phyloP scores from a whole-genome alignment of 92 coral and sea anemone genomes.

The Heteractis magnifica region DNA sequence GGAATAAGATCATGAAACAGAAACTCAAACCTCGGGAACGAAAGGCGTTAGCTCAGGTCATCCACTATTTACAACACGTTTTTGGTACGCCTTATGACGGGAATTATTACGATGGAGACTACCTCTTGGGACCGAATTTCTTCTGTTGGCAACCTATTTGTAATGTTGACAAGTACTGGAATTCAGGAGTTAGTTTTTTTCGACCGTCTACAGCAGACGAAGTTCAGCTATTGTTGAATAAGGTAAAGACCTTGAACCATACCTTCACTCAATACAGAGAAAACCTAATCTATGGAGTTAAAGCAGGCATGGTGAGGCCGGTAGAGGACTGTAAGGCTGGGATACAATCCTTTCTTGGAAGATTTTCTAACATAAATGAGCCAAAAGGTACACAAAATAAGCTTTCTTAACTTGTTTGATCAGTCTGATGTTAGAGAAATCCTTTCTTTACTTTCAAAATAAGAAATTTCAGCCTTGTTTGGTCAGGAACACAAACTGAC shows the following conservation, averaged over 20 bases:
- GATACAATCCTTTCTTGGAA: not conserved
- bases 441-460: not conserved
- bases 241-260: conserved; percentile 52
- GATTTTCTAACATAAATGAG: not conserved
- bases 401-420: not conserved
- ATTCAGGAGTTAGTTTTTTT: conserved; percentile 9
- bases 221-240: conserved; percentile 39
- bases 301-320: conserved; percentile 90
- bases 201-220: conserved; percentile 54
- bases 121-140: conserved; percentile 70
- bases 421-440: too few species aligned
- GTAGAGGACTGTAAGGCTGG: conserved; percentile 84
- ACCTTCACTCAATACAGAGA: conserved; percentile 55
- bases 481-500: too few species aligned
- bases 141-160: conserved; percentile 75
- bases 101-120: conserved; percentile 76
- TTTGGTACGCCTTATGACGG: conserved; percentile 75
- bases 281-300: conserved; percentile 64
- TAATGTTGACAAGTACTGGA: conserved; percentile 13
- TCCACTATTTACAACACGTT: conserved; percentile 58
- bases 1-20: conserved; percentile 23
- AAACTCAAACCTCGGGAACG: conserved; percentile 64
- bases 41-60: conserved; percentile 62
- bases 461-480: not conserved
- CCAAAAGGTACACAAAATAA: not conserved